phyloP scores from a whole-genome alignment of 2,797 vertebrate species.

The Spinus olivaceus region DNA sequence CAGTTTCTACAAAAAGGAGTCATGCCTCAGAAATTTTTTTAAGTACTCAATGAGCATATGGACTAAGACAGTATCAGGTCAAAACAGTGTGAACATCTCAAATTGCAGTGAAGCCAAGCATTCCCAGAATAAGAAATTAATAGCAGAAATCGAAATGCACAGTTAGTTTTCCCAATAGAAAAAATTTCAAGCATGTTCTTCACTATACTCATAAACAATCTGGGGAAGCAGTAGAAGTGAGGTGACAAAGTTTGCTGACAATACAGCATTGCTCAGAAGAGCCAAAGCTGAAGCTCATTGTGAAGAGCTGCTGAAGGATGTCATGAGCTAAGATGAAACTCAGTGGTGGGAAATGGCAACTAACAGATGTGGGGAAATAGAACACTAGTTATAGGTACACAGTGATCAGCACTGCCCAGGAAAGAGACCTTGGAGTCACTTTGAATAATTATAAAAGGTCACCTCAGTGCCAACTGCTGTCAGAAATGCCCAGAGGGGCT shows the following conservation, averaged over 20 bases:
- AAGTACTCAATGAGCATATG: background rate
- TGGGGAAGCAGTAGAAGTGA: background rate
- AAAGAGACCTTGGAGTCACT: conserved; percentile 27
- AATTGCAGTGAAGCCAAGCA: background rate
- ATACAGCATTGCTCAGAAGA: background rate
- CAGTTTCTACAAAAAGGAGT: background rate
- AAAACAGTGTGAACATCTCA: background rate
- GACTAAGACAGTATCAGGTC: background rate
- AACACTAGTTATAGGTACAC: background rate
- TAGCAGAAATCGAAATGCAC: background rate
- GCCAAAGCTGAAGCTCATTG: background rate
- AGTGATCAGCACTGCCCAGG: background rate
- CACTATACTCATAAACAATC: background rate
- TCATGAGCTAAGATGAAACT: background rate
- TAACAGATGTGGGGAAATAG: background rate
- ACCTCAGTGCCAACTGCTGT: background rate
- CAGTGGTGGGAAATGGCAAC: background rate
- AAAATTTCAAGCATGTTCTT: background rate
- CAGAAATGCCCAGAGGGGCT: background rate
- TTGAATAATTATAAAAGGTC: conserved; percentile 16
- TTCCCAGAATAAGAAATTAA: background rate
- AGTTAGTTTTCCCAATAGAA: background rate
- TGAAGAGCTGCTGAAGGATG: background rate
- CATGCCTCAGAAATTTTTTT: background rate
- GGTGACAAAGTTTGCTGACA: background rate